Evolutionary conservation across 2,113 vertebrate genomes (phyloP).

Genomic region (Semnornis frantzii): DNA sequence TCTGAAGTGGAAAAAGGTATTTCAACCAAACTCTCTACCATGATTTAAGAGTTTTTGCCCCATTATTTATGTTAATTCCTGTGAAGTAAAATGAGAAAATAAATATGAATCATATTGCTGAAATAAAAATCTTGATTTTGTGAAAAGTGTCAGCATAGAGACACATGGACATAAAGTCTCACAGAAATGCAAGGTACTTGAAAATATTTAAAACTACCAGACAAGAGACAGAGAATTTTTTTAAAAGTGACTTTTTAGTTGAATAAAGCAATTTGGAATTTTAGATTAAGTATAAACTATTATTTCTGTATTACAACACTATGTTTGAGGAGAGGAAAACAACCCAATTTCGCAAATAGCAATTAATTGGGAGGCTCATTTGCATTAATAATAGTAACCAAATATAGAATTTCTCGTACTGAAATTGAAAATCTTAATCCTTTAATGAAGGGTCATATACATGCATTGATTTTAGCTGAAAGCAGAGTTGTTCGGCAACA

Average conservation of each 20-base stretch:
- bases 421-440: neutral
- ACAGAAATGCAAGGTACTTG: neutral
- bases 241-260: neutral
- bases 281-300: neutral
- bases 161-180: neutral
- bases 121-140: neutral
- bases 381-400: neutral
- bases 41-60: neutral
- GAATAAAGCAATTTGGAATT: neutral
- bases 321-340: neutral
- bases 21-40: neutral
- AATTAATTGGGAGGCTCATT: neutral
- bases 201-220: neutral
- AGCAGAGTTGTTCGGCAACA: slow-evolving; percentile 10
- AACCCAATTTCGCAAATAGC: neutral
- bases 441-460: neutral
- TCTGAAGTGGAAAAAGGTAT: neutral
- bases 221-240: neutral
- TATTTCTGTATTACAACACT: neutral
- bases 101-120: neutral
- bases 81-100: neutral
- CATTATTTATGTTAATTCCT: neutral
- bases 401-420: neutral
- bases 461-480: neutral
- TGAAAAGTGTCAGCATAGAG: neutral